phyloP scores from a whole-genome alignment of 2,888 invertebrate species.

The Antitype chi region DNA sequence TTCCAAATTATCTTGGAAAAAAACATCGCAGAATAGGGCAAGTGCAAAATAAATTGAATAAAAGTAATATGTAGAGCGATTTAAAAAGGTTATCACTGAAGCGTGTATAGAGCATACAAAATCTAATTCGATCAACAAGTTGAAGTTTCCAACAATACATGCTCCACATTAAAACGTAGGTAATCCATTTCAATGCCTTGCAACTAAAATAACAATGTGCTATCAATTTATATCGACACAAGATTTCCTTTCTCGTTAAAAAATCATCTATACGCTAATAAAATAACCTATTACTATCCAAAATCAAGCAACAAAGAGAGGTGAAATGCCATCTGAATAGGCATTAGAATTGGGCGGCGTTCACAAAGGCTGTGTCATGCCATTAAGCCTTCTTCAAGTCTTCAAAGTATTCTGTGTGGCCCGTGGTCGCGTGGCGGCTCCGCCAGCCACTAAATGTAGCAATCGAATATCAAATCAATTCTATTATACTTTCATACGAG shows the following conservation, averaged over 20 bases:
- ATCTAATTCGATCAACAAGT: conserved; percentile 74
- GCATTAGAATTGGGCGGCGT: conserved; percentile 90
- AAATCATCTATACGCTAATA: conserved; percentile 87
- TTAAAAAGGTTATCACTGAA: conserved; percentile 70
- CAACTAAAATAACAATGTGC: conserved; percentile 71
- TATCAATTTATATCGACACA: conserved; percentile 77
- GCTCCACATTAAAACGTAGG: conserved; percentile 68
- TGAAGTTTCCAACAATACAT: conserved; percentile 69
- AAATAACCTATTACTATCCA: conserved; percentile 89
- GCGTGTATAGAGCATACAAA: conserved; percentile 70
- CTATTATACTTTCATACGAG: conserved; percentile 81
- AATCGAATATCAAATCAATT: conserved; percentile 88
- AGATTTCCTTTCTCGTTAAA: conserved; percentile 85
- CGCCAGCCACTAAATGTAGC: conserved; percentile 76
- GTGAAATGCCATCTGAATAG: conserved; percentile 90
- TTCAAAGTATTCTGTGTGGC: conserved; percentile 87
- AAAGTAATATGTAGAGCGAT: conserved; percentile 58
- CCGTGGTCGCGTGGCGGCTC: conserved; percentile 85
- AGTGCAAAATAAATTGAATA: conserved; percentile 60
- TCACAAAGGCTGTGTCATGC: conserved; percentile 90
- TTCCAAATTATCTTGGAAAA: conserved; percentile 1
- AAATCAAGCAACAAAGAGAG: conserved; percentile 90
- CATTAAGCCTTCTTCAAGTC: conserved; percentile 90
- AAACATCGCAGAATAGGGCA: conserved; percentile 23
- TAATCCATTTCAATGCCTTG: conserved; percentile 65